These are phyloP conservation scores for Chrysolina haemoptera DNA, from an alignment of 2,888 invertebrate genomes.

Conservation along the genomic window DNA sequence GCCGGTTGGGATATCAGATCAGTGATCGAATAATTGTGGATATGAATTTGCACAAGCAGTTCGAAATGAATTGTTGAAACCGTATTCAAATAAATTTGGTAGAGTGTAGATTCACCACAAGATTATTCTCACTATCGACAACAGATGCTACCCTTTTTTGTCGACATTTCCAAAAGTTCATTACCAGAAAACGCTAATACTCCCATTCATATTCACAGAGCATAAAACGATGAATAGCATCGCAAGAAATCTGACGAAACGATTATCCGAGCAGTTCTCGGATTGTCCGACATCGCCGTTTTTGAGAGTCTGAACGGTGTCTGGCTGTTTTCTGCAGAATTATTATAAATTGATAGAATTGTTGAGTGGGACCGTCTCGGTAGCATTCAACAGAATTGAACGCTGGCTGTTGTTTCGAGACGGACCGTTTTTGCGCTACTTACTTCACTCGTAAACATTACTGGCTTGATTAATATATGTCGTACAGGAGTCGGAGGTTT, in stretches of 20 bases:
- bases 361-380: constrained; percentile 29
- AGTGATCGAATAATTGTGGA: no score
- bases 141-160: neutral
- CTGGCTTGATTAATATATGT: constrained; percentile 34
- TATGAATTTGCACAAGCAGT: no score
- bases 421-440: constrained; percentile 24
- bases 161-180: neutral
- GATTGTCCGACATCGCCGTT: constrained; percentile 19
- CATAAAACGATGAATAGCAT: constrained; percentile 4
- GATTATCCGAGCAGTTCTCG: constrained; percentile 4
- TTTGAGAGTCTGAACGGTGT: constrained; percentile 22
- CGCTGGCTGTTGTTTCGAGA: constrained; percentile 24
- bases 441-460: constrained; percentile 32
- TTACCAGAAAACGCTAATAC: constrained; percentile 3
- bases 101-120: no score
- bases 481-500: constrained; percentile 20
- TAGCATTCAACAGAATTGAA: constrained; percentile 23
- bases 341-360: constrained; percentile 38
- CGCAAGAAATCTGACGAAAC: constrained; percentile 11
- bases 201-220: neutral
- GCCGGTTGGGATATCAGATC: no score
- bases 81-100: no score
- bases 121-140: no score
- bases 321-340: constrained; percentile 24
- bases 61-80: no score